phyloP scores from a whole-genome alignment of 2,113 vertebrate genomes.

The Varanus komodoensis region DNA sequence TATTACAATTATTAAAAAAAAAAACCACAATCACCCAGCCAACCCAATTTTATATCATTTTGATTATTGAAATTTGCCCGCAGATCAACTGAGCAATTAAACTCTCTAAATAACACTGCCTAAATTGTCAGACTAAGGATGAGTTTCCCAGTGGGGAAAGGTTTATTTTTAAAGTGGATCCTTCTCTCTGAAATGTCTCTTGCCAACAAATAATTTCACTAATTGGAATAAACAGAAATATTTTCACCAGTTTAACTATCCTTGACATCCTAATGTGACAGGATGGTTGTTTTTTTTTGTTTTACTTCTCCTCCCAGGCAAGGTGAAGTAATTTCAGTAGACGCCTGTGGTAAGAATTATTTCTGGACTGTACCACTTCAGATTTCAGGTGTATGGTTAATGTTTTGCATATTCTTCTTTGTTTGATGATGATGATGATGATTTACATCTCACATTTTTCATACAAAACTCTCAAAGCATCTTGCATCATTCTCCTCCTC shows the following conservation, averaged over 20 bases:
- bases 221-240: conserved; percentile 80
- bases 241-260: conserved; percentile 74
- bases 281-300: conserved; percentile 70
- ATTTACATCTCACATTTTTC: too few species aligned
- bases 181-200: conserved; percentile 67
- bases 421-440: too few species aligned
- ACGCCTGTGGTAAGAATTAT: too few species aligned
- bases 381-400: background rate
- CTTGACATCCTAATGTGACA: conserved; percentile 77
- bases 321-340: background rate
- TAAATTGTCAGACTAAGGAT: conserved; percentile 83
- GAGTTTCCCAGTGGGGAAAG: conserved; percentile 77
- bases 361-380: background rate
- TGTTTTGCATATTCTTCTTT: background rate
- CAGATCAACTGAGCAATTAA: conserved; percentile 93
- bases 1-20: conserved; percentile 88
- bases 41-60: conserved; percentile 79
- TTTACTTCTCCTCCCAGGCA: background rate
- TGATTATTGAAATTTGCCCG: conserved; percentile 86
- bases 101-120: conserved; percentile 88
- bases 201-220: conserved; percentile 71
- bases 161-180: conserved; percentile 81
- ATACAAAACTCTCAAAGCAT: too few species aligned
- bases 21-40: conserved; percentile 50
- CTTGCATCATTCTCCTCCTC: too few species aligned